Evolutionary conservation across 2,113 vertebrate species (phyloP).

Genomic region (Empidonax alnorum): DNA sequence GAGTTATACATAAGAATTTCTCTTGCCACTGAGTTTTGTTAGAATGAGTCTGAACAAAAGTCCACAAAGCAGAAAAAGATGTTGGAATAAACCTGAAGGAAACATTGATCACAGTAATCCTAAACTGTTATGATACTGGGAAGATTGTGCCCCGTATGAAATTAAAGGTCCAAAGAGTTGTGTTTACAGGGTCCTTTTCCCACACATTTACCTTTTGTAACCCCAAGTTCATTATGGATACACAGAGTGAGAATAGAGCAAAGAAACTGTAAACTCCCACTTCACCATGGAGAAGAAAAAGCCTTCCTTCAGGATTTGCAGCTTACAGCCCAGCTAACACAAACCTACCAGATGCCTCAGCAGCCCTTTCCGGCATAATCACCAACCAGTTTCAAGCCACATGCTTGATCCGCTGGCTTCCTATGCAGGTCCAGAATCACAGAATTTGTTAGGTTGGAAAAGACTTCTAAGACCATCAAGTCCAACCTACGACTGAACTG

Average conservation of each 20-base stretch:
- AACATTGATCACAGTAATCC: not conserved
- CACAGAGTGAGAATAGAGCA: fast-evolving
- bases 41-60: not conserved
- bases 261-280: not conserved
- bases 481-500: not conserved
- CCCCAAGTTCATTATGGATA: fast-evolving
- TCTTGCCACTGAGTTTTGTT: not conserved
- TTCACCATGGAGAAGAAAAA: not conserved
- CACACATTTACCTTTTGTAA: fast-evolving
- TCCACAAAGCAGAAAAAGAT: not conserved
- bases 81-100: not conserved
- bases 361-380: not conserved
- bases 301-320: not conserved
- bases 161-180: not conserved
- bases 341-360: not conserved
- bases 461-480: not conserved
- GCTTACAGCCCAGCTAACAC: too few species aligned
- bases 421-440: not conserved
- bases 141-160: fast-evolving
- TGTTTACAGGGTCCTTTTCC: not conserved
- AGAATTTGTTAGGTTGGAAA: not conserved
- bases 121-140: not conserved
- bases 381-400: too few species aligned
- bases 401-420: fast-evolving
- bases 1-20: not conserved